Conservation (phyloP, 2,888 invertebrate species). For the Ochropacha duplaris region DNA sequence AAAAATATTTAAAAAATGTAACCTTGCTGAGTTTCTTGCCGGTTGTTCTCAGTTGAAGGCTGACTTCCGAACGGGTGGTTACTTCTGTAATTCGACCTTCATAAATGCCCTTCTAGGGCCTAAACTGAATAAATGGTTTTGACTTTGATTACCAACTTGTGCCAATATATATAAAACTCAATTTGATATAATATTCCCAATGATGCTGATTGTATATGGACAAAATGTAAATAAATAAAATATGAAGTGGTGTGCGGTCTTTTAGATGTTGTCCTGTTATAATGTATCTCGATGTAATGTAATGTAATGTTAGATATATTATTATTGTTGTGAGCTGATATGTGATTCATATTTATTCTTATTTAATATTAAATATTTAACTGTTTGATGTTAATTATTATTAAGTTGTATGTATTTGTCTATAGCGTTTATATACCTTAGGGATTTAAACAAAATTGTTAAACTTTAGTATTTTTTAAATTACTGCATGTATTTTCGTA, state of each 20-base stretch:
- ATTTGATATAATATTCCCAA: background rate
- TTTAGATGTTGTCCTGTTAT: constrained; percentile 55
- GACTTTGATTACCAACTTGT: no score
- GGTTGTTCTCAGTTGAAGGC: no score
- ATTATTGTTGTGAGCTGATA: constrained; percentile 15
- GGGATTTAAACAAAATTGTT: no score
- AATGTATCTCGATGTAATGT: constrained; percentile 25
- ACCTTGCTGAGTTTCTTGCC: no score
- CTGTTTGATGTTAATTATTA: background rate
- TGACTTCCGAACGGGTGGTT: no score
- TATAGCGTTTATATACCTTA: background rate
- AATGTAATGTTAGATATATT: constrained; percentile 7
- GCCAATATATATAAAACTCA: no score
- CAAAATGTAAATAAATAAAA: background rate
- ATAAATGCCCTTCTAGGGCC: no score
- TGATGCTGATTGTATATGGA: background rate
- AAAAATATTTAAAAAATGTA: no score
- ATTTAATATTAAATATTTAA: no score
- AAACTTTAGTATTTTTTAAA: no score
- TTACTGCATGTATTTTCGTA: background rate
- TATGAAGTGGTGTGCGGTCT: constrained; percentile 8
- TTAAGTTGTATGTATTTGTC: background rate
- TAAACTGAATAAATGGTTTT: no score
- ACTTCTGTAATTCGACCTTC: no score
- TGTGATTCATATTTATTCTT: background rate